phyloP scores from a whole-genome alignment of 2,888 invertebrate species.

The Drosophila falleni region DNA sequence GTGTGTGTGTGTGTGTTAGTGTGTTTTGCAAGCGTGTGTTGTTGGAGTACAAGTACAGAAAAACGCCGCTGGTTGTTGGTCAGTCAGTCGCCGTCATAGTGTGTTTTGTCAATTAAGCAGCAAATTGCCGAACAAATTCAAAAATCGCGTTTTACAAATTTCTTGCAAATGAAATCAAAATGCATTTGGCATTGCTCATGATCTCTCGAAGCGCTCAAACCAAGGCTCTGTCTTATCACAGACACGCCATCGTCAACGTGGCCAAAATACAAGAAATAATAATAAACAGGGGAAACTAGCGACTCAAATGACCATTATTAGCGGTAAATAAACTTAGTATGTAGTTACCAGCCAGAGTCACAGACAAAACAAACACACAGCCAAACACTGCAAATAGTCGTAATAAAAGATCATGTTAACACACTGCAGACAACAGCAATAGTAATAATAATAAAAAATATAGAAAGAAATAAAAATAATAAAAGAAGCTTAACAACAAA shows the following conservation, averaged over 20 bases:
- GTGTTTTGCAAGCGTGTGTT: conserved; percentile 36
- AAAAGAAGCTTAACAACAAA: conserved; percentile 12
- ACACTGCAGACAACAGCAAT: conserved; percentile 55
- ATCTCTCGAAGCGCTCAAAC: conserved; percentile 18
- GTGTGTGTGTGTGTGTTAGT: conserved; percentile 19
- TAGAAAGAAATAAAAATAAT: conserved; percentile 30
- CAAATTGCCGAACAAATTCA: conserved; percentile 84
- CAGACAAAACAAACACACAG: conserved; percentile 8
- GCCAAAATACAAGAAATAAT: background rate
- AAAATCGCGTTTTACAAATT: conserved; percentile 82
- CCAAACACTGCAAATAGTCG: conserved; percentile 47
- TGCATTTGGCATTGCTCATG: conserved; percentile 33
- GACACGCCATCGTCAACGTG: conserved; percentile 70
- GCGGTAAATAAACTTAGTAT: conserved; percentile 77
- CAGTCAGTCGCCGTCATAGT: conserved; percentile 62
- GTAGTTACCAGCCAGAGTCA: conserved; percentile 24
- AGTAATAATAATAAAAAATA: conserved; percentile 36
- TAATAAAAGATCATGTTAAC: conserved; percentile 84
- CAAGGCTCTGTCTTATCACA: conserved; percentile 66
- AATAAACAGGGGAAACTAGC: conserved; percentile 52
- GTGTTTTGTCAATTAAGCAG: conserved; percentile 84
- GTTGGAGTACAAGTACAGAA: conserved; percentile 53
- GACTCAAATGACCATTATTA: conserved; percentile 84
- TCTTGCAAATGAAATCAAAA: conserved; percentile 66
- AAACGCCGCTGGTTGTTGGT: conserved; percentile 76